Evolutionary conservation across 2,888 invertebrate species (phyloP).

Genomic region (Eueremaeus valkanovi): DNA sequence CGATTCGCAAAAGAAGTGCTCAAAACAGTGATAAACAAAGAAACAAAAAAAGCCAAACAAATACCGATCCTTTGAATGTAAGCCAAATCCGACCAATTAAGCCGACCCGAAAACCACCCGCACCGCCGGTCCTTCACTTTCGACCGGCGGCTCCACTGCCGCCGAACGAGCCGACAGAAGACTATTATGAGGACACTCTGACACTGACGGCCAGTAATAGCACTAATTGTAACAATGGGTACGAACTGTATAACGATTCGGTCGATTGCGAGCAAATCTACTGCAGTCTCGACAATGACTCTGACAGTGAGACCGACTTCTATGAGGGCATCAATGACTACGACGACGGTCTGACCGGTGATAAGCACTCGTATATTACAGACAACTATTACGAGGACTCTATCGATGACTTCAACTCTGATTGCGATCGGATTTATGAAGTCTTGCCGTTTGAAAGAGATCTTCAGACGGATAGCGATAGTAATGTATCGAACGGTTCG

Average conservation of each 20-base stretch:
- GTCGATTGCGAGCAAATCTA: constrained; percentile 25
- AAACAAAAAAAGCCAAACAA: neutral
- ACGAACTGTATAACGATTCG: constrained; percentile 39
- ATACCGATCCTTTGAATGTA: neutral
- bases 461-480: neutral
- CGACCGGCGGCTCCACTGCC: constrained; percentile 39
- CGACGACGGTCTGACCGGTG: constrained; percentile 6
- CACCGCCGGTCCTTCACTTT: constrained; percentile 13
- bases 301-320: too few species aligned
- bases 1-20: constrained; percentile 8
- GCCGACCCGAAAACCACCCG: constrained; percentile 35
- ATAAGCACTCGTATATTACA: neutral
- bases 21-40: constrained; percentile 17
- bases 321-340: constrained; percentile 30
- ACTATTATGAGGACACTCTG: constrained; percentile 29
- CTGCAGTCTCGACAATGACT: constrained; percentile 40
- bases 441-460: constrained; percentile 12
- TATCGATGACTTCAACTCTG: constrained; percentile 22
- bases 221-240: too few species aligned
- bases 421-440: constrained; percentile 24
- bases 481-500: neutral
- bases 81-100: constrained; percentile 1
- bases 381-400: constrained; percentile 37
- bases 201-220: neutral
- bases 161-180: neutral